Evolutionary conservation across 2,888 invertebrate genomes (phyloP), one percentile per base, ranked within the genome.

Genomic region (Parnassius smintheus): DNA sequence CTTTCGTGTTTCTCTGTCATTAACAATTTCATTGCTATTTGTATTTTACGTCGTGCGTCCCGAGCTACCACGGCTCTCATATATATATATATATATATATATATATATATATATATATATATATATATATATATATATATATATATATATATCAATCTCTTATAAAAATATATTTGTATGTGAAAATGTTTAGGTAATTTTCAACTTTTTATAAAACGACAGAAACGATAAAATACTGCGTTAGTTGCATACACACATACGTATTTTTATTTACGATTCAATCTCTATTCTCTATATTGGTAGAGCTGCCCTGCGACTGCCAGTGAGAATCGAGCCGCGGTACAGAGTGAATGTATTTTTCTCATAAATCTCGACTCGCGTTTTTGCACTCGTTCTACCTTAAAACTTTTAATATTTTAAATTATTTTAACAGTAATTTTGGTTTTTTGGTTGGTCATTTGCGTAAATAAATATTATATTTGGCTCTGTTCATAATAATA

Each of bases 251-350:
- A 49, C 49, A 4, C 25, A 7, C 61, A 54, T 55, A 59, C 62
- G 60, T 61, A 57, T 53, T 65, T 60, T 55, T 65, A 61, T 51
- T 56, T 67, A 59, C 61, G 61, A 54, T 53, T 64, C 65, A 64
- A 62, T 62, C 59, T 25, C 25, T 25, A 25, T 25, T 49, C 48
- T 64, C 60, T 64, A 62, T 63, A 64, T 64, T 61, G 49, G 63
- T 63, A 61, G 42, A 61, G 42, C 52, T 42, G 53, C 56, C 57
- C n/a, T n/a, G n/a, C n/a, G n/a, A n/a, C 61, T 59, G 73, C 68
- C 84, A 89, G 89, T 90, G 72, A 77, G 78, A 76, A 70, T 71
- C 70, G 70, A 76, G 69, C 75, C 82, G 82, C 77, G 77, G 68
- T 62, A 73, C 67, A 69, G 69, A 75, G 75, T 75, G 76, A 77